Evolutionary conservation across 35 echinoderm and acorn worm species (phyloP).

Genomic region (Stichopus chloronotus): DNA sequence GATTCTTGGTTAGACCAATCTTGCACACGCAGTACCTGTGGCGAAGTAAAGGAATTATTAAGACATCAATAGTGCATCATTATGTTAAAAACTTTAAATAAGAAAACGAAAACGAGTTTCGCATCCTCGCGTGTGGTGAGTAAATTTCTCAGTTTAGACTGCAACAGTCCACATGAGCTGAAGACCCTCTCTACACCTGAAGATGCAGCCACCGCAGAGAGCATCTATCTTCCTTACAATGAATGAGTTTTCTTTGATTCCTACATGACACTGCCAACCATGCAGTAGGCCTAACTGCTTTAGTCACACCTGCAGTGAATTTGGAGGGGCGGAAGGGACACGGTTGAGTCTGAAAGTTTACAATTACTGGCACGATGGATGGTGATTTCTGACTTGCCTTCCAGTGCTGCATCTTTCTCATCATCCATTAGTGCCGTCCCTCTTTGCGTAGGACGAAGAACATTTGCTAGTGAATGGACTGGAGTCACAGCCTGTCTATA

Average conservation of each 20-base stretch:
- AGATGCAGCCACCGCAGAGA: slow-evolving; percentile 38
- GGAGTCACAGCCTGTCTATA: slow-evolving; percentile 42
- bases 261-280: slow-evolving; percentile 52
- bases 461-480: slow-evolving; percentile 39
- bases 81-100: slow-evolving; percentile 22
- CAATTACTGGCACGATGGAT: slow-evolving; percentile 58
- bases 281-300: neutral
- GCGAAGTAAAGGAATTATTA: no score
- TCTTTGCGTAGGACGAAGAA: slow-evolving; percentile 25
- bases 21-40: no score
- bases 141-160: slow-evolving; percentile 41
- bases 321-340: slow-evolving; percentile 32
- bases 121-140: slow-evolving; percentile 38
- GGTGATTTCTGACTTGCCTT: slow-evolving; percentile 46
- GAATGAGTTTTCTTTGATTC: neutral
- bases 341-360: slow-evolving; percentile 49
- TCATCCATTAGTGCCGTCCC: neutral
- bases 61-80: neutral
- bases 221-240: slow-evolving; percentile 11
- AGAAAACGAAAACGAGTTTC: slow-evolving; percentile 52
- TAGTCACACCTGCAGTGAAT: slow-evolving; percentile 37
- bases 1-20: no score
- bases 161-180: slow-evolving; percentile 53
- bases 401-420: slow-evolving; percentile 43
- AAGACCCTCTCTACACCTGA: slow-evolving; percentile 49